A percentile compares a stretch with the other conserved stretches of the same genome.
Evolutionary conservation across 2,797 vertebrate genomes (phyloP).

Genomic region (Lepilemur ruficaudatus): DNA sequence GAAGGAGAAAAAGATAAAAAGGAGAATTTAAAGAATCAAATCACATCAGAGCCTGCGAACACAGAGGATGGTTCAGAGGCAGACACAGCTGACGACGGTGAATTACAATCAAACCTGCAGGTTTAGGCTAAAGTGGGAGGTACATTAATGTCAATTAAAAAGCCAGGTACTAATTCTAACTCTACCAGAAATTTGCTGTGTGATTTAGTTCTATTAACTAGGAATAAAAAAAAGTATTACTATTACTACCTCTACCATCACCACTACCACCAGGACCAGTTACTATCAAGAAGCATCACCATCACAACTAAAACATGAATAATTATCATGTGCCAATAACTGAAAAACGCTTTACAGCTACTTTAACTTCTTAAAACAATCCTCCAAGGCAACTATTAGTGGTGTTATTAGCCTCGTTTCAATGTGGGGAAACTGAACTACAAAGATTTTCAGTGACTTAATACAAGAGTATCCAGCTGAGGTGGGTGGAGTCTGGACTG

Average conservation of each 20-base stretch:
- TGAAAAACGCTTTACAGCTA: background rate
- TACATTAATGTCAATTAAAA: background rate
- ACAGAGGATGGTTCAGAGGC: background rate
- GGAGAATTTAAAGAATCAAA: background rate
- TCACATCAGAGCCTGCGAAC: background rate
- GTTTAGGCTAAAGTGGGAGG: background rate
- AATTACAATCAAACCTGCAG: background rate
- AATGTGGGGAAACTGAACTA: background rate
- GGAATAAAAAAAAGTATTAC: background rate
- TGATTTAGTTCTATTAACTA: background rate
- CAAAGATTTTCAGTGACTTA: background rate
- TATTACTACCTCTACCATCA: fast-evolving
- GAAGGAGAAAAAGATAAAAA: background rate
- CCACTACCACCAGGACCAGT: background rate
- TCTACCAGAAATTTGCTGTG: background rate
- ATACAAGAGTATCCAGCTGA: background rate
- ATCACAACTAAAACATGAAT: background rate
- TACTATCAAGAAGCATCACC: too few species aligned
- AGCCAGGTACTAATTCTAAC: background rate
- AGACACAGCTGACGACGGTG: fast-evolving
- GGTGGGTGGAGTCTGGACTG: background rate
- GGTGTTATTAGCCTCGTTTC: background rate
- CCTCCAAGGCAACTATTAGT: background rate
- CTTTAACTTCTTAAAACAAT: background rate
- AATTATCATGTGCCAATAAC: background rate